Evolutionary conservation across 2,797 vertebrate genomes (phyloP), one percentile per base, ranked within the genome.

Genomic region (Falco columbarius): DNA sequence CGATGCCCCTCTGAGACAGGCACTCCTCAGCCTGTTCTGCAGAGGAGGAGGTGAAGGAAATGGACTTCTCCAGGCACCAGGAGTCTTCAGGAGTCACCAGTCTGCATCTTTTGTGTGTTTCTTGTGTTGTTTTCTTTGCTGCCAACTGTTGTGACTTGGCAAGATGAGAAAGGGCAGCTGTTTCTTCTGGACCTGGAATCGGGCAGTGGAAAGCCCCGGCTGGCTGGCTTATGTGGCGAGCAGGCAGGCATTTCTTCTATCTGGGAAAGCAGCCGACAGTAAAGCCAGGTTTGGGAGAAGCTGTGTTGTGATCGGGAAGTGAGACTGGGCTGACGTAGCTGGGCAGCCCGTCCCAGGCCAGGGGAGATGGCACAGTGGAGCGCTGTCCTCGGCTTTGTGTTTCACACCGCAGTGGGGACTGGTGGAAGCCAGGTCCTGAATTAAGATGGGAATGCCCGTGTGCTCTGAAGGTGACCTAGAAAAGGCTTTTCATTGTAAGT

Each of bases 11-110:
- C 83, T 0, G 1, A 58, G 51, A 51, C 38, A 30, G 30, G 70
- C 34, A 21, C 36, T 76, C 52, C 29, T 72, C 46, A 51, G 54
- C 62, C 34, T 73, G 21, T 36, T 49, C 49, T 58, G 29, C 36
- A 79, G 79, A 71, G 49, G 19, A 88, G 54, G 67, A 76, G 14
- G 10, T 36, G 65, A 93, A 86, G 68, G 84, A 89, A 94, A 74
- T 4, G 2, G 47, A 55, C 68, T 67, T 81, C 46, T 82, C 67
- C 0, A 0, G 51, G 55, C 90, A 81, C n/a, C n/a, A 38, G 7
- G 59, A 77, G 21, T 38, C 89, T 84, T 47, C 67, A 77, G 86
- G 61, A 71, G 26, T 18, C 2, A 2, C 81, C 0, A 0, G 65
- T 23, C 74, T 32, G 42, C n/a, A 15, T 63, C 61, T 91, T 73